Evolutionary conservation across 1,140 invertebrate genomes (phyloP).

Genomic region (Meloidogyne hapla): DNA sequence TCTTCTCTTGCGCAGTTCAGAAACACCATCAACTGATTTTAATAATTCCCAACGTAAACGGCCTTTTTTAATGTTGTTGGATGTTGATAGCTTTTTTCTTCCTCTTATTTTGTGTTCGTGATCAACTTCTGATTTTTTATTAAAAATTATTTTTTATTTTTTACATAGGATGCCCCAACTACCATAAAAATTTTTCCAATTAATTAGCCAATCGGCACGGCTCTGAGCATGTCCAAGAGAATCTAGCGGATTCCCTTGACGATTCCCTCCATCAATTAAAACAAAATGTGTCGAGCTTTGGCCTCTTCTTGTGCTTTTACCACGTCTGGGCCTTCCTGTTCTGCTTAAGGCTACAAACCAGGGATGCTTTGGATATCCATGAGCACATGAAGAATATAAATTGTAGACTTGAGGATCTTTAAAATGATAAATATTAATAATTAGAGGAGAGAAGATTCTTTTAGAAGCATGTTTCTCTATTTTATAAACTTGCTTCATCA

Average conservation of each 20-base stretch:
- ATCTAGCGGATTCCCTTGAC: slow-evolving; percentile 2
- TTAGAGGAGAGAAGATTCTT: no score
- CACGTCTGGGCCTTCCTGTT: slow-evolving; percentile 38
- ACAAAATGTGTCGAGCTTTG: slow-evolving; percentile 52
- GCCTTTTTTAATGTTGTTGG: background rate
- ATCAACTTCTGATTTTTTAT: background rate
- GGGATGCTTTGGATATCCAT: slow-evolving; percentile 32
- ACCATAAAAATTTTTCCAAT: slow-evolving; percentile 27
- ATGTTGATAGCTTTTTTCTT: background rate
- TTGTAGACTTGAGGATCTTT: slow-evolving; percentile 37
- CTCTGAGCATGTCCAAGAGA: slow-evolving; percentile 11
- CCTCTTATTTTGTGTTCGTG: slow-evolving; percentile 7
- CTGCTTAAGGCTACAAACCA: slow-evolving; percentile 50
- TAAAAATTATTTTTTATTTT: background rate
- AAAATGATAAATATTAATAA: slow-evolving; percentile 20
- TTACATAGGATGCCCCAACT: no score
- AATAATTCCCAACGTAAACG: slow-evolving; percentile 17
- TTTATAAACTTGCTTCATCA: no score
- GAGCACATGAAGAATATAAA: slow-evolving; percentile 44
- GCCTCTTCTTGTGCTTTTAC: slow-evolving; percentile 36
- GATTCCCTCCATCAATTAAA: slow-evolving; percentile 10
- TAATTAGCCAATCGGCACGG: slow-evolving; percentile 1
- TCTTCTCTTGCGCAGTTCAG: background rate
- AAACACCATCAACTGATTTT: background rate
- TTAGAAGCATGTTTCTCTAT: no score